These are phyloP conservation scores for Pseudobourletiella spinata DNA, from an alignment of 1,140 invertebrate species.

Conservation along the genomic window DNA sequence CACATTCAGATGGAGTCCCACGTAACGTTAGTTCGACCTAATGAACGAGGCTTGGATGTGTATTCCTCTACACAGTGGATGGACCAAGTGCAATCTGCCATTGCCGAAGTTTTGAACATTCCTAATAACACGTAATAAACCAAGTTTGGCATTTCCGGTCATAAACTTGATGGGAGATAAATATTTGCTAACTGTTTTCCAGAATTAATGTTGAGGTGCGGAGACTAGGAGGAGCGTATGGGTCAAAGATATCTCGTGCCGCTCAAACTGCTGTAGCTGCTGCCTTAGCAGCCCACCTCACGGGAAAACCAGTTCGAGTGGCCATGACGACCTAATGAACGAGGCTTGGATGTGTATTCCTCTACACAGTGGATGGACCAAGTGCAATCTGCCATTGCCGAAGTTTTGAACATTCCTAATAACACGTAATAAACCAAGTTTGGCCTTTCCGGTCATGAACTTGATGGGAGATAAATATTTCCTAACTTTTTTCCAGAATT, in stretches of 20 bases:
- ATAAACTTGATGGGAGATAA: not conserved
- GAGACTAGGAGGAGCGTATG: constrained; percentile 48
- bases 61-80: constrained; percentile 51
- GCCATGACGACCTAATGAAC: constrained; percentile 41
- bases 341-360: constrained; percentile 42
- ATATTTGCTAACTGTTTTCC: constrained; percentile 37
- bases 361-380: constrained; percentile 55
- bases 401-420: constrained; percentile 45
- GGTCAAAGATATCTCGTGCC: constrained; percentile 17
- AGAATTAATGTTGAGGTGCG: constrained; percentile 55
- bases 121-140: constrained; percentile 42
- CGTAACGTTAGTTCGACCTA: constrained; percentile 38
- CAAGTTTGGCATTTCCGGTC: not conserved
- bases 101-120: constrained; percentile 50
- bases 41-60: constrained; percentile 43
- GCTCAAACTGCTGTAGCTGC: constrained; percentile 49
- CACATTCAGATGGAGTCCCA: constrained; percentile 47
- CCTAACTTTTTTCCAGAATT: constrained; percentile 48
- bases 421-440: constrained; percentile 39
- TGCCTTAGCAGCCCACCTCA: constrained; percentile 51
- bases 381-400: constrained; percentile 52
- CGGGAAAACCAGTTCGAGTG: constrained; percentile 53
- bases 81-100: constrained; percentile 50
- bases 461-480: not conserved
- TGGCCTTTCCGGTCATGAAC: not conserved